These are phyloP conservation scores for Synergus itoensis DNA, from an alignment of 2,888 invertebrate species.

Conservation along the genomic window DNA sequence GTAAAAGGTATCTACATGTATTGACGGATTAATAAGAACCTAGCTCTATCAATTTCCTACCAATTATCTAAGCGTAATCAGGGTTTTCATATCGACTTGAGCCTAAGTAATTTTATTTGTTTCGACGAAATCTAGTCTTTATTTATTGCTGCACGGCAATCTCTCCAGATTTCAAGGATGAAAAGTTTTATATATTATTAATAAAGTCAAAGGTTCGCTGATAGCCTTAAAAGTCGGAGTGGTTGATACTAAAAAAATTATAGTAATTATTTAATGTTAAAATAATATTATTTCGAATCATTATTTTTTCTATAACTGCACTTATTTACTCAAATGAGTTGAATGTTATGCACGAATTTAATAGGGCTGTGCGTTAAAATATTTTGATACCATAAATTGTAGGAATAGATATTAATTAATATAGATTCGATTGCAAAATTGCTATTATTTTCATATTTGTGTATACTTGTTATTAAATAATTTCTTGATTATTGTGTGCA, in stretches of 20 bases:
- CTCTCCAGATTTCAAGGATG: background rate
- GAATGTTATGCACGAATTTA: constrained; percentile 19
- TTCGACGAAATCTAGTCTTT: constrained; percentile 7
- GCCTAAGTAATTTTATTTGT: background rate
- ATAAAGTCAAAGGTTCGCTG: constrained; percentile 17
- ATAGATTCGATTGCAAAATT: background rate
- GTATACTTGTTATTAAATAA: background rate
- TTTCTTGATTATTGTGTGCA: background rate
- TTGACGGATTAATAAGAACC: constrained; percentile 65
- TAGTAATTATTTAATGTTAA: background rate
- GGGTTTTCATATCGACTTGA: background rate
- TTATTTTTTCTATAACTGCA: background rate
- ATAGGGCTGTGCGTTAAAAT: constrained; percentile 11
- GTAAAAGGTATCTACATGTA: constrained; percentile 73
- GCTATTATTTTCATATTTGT: background rate
- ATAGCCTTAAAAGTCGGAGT: background rate
- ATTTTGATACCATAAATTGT: background rate
- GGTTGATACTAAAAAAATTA: background rate
- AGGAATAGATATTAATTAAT: background rate
- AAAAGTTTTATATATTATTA: constrained; percentile 1
- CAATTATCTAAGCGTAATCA: background rate
- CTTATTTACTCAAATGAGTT: background rate
- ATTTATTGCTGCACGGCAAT: background rate
- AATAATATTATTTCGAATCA: constrained; percentile 2
- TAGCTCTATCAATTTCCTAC: background rate